These are phyloP conservation scores for Elgaria multicarinata DNA, from an alignment of 2,113 vertebrate genomes.

Conservation along the genomic window DNA sequence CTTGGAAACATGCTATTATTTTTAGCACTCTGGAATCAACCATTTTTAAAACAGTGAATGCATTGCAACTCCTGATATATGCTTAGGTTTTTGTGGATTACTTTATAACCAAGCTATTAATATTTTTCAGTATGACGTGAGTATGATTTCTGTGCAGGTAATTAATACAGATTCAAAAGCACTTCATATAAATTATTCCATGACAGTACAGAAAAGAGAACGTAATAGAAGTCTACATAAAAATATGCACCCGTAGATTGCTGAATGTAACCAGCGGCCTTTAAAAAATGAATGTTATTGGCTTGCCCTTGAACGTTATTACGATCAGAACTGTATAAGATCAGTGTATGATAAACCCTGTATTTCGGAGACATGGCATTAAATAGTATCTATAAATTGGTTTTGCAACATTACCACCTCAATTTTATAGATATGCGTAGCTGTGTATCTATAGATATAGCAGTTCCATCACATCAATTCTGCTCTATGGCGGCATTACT, in stretches of 20 bases:
- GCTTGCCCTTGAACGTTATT: neutral
- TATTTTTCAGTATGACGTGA: neutral
- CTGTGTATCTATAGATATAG: too few relatives aligned
- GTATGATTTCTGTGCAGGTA: neutral
- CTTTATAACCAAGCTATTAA: neutral
- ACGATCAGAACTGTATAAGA: neutral
- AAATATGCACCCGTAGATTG: neutral
- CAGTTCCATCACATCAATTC: too few relatives aligned
- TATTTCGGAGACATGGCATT: too few relatives aligned
- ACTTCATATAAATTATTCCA: neutral
- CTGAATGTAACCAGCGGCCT: neutral
- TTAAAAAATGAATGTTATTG: neutral
- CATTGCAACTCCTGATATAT: neutral
- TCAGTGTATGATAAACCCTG: too few relatives aligned
- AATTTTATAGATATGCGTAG: too few relatives aligned
- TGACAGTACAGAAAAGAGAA: neutral
- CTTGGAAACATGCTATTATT: too few relatives aligned
- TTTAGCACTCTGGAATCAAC: neutral
- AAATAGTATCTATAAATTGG: too few relatives aligned
- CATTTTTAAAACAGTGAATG: neutral
- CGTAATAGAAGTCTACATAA: neutral
- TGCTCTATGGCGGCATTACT: too few relatives aligned
- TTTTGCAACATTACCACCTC: too few relatives aligned
- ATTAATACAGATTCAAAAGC: neutral
- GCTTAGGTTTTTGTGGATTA: neutral